A percentile compares a stretch with the other conserved stretches of the same genome.
Conservation (phyloP, 2,113 vertebrate genomes). For the Aix galericulata region DNA sequence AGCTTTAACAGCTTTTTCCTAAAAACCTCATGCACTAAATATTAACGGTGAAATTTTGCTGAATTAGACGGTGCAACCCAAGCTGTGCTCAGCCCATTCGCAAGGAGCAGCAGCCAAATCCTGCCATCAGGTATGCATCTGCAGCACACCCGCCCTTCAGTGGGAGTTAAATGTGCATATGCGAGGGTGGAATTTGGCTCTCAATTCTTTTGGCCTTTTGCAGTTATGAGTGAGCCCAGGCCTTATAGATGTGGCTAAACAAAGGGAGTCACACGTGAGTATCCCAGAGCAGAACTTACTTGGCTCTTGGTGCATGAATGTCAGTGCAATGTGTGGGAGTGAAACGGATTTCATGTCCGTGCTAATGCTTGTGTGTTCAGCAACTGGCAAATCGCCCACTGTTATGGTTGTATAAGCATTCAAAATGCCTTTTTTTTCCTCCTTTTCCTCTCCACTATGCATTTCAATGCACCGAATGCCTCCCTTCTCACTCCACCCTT, state of each 20-base stretch:
- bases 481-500: neutral
- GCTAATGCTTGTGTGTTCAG: neutral
- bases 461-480: neutral
- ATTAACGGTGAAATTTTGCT: slow-evolving; percentile 23
- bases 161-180: neutral
- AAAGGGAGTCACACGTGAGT: slow-evolving; percentile 19
- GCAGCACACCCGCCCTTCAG: neutral
- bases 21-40: slow-evolving; percentile 9
- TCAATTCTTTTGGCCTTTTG: slow-evolving; percentile 31
- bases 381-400: neutral
- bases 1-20: slow-evolving; percentile 36
- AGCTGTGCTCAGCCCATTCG: neutral
- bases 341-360: neutral
- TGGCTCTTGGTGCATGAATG: neutral
- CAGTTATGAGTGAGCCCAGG: neutral
- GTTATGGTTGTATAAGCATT: fast-evolving
- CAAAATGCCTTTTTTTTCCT: neutral
- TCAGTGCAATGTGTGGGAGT: neutral
- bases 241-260: slow-evolving; percentile 23
- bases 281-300: neutral
- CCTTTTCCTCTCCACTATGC: neutral
- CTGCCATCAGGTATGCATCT: slow-evolving; percentile 20
- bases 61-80: slow-evolving; percentile 11
- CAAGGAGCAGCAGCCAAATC: neutral
- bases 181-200: neutral